Evolutionary conservation across 2,113 vertebrate species (phyloP), one percentile per base, ranked within the genome.

Genomic region (Cygnus buccinator): DNA sequence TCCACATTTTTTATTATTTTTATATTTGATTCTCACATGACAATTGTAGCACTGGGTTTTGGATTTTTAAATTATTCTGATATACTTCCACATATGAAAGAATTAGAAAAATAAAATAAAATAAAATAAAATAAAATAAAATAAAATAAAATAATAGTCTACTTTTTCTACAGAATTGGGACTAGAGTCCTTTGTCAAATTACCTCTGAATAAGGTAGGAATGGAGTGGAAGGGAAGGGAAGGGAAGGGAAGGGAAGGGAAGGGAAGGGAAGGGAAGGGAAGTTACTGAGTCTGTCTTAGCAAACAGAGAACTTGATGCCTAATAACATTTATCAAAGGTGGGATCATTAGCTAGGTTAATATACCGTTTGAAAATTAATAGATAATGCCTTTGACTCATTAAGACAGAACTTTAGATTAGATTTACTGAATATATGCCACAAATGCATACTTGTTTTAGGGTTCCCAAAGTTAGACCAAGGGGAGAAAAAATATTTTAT

Each of bases 301-400:
- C 5, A 82, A 91, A 16, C 41, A 82, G 12, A 25, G 29, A 73
- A 76, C 66, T 87, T 46, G 46, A 55, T 89, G 87, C 84, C 73
- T 72, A 33, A 90, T n/a, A 67, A 46, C 7, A 75, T 87, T 9
- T 82, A 16, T 80, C 71, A 89, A 54, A 70, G 7, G 15, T 37
- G 4, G 62, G 71, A 70, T 91, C 67, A 73, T 80, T 87, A 93
- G 88, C 39, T 73, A 90, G 89, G 39, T 87, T 95, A 93, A 95
- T 91, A 95, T 48, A 66, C 13, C 12, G 23, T 76, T 89, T 76
- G 35, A 75, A 18, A 92, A 89, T 68, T 68, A 94, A 83, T 55
- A 31, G 55, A 73, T 70, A 87, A 55, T 59, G 25, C 13, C 19
- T 13, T 50, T 80, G 28, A 70, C 35, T 74, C 59, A 86, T 83